Conservation (phyloP, 2,888 invertebrate species). For the Ypsolopha scabrella region DNA sequence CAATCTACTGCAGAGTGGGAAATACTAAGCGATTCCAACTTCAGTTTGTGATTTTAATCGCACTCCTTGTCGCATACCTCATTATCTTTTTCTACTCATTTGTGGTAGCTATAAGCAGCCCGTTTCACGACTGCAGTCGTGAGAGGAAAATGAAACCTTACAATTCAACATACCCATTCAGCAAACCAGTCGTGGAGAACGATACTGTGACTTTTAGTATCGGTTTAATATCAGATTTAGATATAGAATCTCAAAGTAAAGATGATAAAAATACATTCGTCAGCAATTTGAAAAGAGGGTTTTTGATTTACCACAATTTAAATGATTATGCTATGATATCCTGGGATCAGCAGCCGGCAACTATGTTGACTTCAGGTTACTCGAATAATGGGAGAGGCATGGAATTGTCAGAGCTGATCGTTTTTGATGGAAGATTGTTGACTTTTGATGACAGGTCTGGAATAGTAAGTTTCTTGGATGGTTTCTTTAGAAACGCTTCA, state of each 20-base stretch:
- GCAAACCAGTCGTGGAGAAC: slow-evolving; percentile 73
- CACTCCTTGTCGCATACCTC: no score
- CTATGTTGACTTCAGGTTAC: slow-evolving; percentile 76
- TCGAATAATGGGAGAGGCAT: slow-evolving; percentile 91
- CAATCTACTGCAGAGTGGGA: no score
- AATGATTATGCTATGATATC: slow-evolving; percentile 73
- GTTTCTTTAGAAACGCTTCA: no score
- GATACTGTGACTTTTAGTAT: slow-evolving; percentile 80
- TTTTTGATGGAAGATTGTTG: slow-evolving; percentile 90
- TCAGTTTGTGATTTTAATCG: no score
- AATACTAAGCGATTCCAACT: no score
- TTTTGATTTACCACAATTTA: slow-evolving; percentile 75
- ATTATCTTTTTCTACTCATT: no score
- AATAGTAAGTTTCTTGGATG: slow-evolving; percentile 46
- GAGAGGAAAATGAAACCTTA: slow-evolving; percentile 49
- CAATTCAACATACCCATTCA: slow-evolving; percentile 89
- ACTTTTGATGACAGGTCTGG: slow-evolving; percentile 97
- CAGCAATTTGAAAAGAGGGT: slow-evolving; percentile 87
- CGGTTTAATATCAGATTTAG: slow-evolving; percentile 94
- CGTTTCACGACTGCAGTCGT: no score
- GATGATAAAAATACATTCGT: slow-evolving; percentile 79
- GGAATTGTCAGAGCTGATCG: slow-evolving; percentile 96
- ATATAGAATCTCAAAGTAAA: slow-evolving; percentile 83
- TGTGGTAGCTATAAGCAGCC: no score
- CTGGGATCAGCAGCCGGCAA: slow-evolving; percentile 79